These are phyloP conservation scores for Pachymerium ferrugineum DNA, from an alignment of 2,888 invertebrate species.

Conservation along the genomic window DNA sequence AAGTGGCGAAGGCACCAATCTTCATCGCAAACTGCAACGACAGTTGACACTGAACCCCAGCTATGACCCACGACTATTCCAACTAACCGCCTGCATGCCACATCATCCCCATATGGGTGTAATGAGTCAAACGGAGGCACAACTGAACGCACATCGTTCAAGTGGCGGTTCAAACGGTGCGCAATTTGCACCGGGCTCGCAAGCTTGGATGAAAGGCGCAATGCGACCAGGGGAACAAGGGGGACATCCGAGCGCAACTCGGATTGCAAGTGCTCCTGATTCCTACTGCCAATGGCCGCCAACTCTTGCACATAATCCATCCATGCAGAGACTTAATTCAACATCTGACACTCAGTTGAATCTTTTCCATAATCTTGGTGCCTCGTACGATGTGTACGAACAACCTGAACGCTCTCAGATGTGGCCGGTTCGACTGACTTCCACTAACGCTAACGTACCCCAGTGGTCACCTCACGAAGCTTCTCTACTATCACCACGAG, in stretches of 20 bases:
- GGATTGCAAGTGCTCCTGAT: conserved; percentile 69
- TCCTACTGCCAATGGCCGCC: conserved; percentile 48
- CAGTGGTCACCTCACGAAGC: conserved; percentile 11
- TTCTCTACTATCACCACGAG: conserved; percentile 36
- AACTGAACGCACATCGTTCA: conserved; percentile 40
- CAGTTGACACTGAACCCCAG: conserved; percentile 76
- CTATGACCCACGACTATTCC: conserved; percentile 65
- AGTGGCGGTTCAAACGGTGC: conserved; percentile 35
- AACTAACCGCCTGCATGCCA: conserved; percentile 34
- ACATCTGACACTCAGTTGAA: conserved; percentile 63
- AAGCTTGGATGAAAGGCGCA: neutral
- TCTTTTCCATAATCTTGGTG: conserved; percentile 47
- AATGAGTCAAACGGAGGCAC: conserved; percentile 39
- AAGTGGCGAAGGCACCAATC: conserved; percentile 52
- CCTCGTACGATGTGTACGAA: conserved; percentile 10
- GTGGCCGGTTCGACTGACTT: neutral
- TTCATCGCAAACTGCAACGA: conserved; percentile 71
- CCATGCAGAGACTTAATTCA: conserved; percentile 51
- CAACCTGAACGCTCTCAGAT: neutral
- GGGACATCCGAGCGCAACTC: conserved; percentile 60
- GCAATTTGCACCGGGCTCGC: neutral
- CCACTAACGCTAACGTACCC: neutral
- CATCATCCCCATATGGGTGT: conserved; percentile 28
- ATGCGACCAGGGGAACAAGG: neutral
- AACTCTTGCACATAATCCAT: conserved; percentile 35